Evolutionary conservation across 2,797 vertebrate species (phyloP), one percentile per base, ranked within the genome.

Genomic region (Xenops minutus): DNA sequence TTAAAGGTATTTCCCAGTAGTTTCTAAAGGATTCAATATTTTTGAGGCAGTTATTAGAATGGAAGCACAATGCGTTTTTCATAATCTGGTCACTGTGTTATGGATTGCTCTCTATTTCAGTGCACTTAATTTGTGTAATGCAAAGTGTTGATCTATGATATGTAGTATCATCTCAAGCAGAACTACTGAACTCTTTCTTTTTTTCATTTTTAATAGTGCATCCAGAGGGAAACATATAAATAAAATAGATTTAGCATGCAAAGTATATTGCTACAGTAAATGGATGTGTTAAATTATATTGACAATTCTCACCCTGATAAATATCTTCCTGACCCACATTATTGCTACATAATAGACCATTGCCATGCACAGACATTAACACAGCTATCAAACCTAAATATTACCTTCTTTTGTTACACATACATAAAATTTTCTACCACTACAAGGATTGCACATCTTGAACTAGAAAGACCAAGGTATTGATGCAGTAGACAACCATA

Each of bases 291-390:
- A 95, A 95, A 95, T 92, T 96, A 92, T 85, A 93, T 79, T 91
- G 88, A 90, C 89, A 95, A 91, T 97, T 96, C 85, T 95, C 79
- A 89, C 49, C 56, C 78, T 94, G 79, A 97, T 83, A 96, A 97
- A 96, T 93, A 96, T 80, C 92, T 96, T 94, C 93, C 95, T 97
- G 96, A 97, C 82, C 89, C 89, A 96, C n/a, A 9, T 52, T 85
- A 71, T 95, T 96, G 87, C 92, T 96, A 89, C 7, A 0, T 88
- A 97, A 93, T 68, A 97, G 92, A 93, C 34, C 79, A 84, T 59
- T 93, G 89, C 67, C 88, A 82, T n/a, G 51, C 88, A 93, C 29
- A 78, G 54, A 59, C 68, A 29, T 85, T 97, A 97, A 96, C 82
- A 93, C 15, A 86, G 89, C 88, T 73, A 95, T 96, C 93, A 96